Conservation (phyloP, 2,797 vertebrate genomes). For the Rhabdomys pumilio region DNA sequence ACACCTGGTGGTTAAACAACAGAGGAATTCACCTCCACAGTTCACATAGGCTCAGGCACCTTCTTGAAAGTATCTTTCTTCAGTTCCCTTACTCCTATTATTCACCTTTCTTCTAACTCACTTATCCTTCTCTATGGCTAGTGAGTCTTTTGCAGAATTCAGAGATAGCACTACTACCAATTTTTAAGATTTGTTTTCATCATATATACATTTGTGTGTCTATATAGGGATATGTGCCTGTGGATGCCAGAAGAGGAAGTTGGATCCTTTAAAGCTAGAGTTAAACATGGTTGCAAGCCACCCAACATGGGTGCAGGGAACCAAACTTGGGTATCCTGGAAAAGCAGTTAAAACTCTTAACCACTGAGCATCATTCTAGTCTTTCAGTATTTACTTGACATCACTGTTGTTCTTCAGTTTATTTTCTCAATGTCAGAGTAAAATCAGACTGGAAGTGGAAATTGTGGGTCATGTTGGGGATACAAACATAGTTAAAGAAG, state of each 20-base stretch:
- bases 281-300: not conserved
- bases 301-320: not conserved
- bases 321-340: not conserved
- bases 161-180: not conserved
- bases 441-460: not conserved
- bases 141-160: conserved; percentile 2
- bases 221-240: not conserved
- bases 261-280: not conserved
- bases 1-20: not conserved
- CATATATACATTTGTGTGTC: not conserved
- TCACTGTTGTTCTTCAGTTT: not conserved
- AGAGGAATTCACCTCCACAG: not conserved
- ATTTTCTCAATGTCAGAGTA: conserved; percentile 38
- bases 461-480: not conserved
- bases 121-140: conserved; percentile 36
- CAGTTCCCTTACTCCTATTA: not conserved
- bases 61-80: not conserved
- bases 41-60: not conserved
- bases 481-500: not conserved
- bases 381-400: conserved; percentile 53
- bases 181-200: not conserved
- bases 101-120: not conserved
- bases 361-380: not conserved
- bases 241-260: not conserved
- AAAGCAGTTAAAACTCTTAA: not conserved